These are phyloP conservation scores for Ptilonorhynchus violaceus DNA, from an alignment of 2,113 vertebrate genomes.

Conservation along the genomic window DNA sequence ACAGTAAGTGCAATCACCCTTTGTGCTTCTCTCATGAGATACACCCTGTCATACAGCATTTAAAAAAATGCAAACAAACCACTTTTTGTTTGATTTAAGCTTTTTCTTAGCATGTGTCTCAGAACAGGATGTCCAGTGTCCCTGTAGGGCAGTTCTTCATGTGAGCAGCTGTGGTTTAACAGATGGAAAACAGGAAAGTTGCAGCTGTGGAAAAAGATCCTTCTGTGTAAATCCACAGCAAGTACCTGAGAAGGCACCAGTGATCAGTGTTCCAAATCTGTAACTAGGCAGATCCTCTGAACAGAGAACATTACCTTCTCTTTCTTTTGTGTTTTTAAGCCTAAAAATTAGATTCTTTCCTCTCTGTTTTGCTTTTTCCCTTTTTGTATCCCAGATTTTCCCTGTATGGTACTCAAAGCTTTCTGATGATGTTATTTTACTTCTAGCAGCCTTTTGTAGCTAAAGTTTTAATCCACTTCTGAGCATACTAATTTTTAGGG, in stretches of 20 bases:
- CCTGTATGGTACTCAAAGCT: neutral
- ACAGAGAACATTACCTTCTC: neutral
- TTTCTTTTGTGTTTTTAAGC: neutral
- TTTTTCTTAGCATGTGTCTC: neutral
- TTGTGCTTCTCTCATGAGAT: neutral
- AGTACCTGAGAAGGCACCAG: neutral
- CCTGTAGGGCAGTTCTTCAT: neutral
- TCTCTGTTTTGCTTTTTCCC: neutral
- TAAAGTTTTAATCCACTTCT: neutral
- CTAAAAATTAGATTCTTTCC: neutral
- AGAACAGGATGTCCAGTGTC: neutral
- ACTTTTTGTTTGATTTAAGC: neutral
- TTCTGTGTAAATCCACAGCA: neutral
- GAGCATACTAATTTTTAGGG: neutral
- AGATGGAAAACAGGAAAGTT: neutral
- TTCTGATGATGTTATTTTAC: neutral
- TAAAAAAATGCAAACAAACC: neutral
- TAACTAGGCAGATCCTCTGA: neutral
- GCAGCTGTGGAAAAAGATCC: neutral
- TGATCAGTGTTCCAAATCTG: neutral
- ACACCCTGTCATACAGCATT: neutral
- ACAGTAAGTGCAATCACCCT: constrained; percentile 74
- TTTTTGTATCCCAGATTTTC: neutral
- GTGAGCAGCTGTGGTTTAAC: neutral
- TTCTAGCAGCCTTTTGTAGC: neutral